phyloP scores from a whole-genome alignment of 2,888 invertebrate species.

The Glaucopsyche alexis region DNA sequence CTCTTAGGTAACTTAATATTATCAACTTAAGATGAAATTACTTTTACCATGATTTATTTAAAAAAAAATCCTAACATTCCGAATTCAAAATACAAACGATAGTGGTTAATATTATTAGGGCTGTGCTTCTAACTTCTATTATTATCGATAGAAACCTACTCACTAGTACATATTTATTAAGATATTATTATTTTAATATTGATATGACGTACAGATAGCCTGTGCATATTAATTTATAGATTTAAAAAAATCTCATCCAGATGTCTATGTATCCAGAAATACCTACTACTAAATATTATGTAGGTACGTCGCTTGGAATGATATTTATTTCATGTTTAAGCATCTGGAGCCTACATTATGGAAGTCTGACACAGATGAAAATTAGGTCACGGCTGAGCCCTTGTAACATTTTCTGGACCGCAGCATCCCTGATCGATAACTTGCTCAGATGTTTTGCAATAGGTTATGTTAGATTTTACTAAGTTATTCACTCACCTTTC shows the following conservation, averaged over 20 bases:
- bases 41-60: not conserved
- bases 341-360: not conserved
- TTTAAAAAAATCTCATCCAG: no score
- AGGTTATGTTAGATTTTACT: constrained; percentile 28
- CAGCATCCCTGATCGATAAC: constrained; percentile 73
- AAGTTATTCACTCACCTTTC: constrained; percentile 85
- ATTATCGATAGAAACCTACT: no score
- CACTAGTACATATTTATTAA: no score
- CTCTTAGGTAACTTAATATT: no score
- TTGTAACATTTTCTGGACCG: constrained; percentile 65
- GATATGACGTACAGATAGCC: no score
- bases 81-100: not conserved
- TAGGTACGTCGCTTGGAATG: not conserved
- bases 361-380: constrained; percentile 43
- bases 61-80: not conserved
- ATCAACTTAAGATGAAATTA: no score
- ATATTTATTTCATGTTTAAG: not conserved
- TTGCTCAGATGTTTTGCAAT: constrained; percentile 35
- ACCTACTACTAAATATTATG: not conserved
- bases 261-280: not conserved
- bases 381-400: constrained; percentile 71
- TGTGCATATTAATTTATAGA: no score
- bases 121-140: no score
- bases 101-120: no score
- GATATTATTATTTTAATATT: no score